Conservation (phyloP, 2,113 vertebrate genomes). For the Elephas maximus region DNA sequence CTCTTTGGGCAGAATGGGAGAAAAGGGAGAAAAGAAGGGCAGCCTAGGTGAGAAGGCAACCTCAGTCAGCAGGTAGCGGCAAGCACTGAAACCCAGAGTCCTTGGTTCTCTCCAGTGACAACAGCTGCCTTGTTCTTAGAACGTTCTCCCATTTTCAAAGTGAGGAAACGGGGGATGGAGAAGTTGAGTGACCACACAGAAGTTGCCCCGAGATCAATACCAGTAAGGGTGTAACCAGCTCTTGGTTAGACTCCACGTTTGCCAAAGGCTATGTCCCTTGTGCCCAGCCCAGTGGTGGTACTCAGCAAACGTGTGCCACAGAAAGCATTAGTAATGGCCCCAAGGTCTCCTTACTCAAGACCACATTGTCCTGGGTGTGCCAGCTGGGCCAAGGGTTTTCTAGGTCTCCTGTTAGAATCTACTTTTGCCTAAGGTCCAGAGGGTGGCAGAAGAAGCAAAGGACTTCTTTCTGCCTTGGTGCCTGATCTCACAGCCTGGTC, state of each 20-base stretch:
- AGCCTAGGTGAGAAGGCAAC: too few relatives aligned
- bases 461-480: accelerated
- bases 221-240: not conserved
- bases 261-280: not conserved
- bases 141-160: not conserved
- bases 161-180: not conserved
- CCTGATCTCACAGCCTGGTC: not conserved
- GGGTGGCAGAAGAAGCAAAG: not conserved
- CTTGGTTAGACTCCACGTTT: not conserved
- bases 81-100: not conserved
- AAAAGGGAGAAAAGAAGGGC: accelerated
- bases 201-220: not conserved
- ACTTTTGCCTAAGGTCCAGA: not conserved
- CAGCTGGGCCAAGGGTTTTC: not conserved
- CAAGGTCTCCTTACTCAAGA: accelerated
- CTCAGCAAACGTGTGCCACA: not conserved
- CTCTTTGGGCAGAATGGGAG: too few relatives aligned
- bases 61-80: not conserved
- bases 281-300: not conserved
- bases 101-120: not conserved
- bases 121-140: not conserved
- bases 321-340: not conserved
- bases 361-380: accelerated
- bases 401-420: not conserved
- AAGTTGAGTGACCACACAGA: not conserved